These are phyloP conservation scores for Stichodactyla helianthus DNA, from an alignment of 64 coral and sea anemone species.

Conservation along the genomic window DNA sequence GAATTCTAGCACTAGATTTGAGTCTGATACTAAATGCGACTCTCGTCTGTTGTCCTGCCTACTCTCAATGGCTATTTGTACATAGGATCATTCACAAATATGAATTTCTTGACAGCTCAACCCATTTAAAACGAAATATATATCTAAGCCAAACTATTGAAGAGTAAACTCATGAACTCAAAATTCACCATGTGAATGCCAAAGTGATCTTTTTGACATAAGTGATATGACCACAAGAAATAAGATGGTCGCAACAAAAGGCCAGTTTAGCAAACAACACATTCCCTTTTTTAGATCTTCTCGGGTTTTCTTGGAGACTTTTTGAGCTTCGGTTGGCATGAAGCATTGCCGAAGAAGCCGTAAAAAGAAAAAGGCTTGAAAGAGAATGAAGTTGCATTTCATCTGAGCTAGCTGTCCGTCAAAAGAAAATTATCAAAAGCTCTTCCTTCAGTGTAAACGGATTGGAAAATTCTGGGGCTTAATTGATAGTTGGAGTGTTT, in stretches of 20 bases:
- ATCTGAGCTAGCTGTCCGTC: not conserved
- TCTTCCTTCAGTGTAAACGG: not conserved
- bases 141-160: conserved; percentile 17
- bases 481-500: conserved; percentile 73
- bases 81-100: conserved; percentile 30
- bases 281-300: conserved; percentile 26
- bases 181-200: conserved; percentile 19
- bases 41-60: conserved; percentile 22
- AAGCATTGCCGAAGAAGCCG: not conserved
- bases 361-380: conserved; percentile 14
- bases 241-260: conserved; percentile 25
- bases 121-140: conserved; percentile 29
- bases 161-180: conserved; percentile 1
- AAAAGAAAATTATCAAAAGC: not conserved
- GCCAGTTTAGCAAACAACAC: conserved; percentile 68
- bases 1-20: conserved; percentile 35
- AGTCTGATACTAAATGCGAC: conserved; percentile 23
- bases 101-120: conserved; percentile 32
- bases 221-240: conserved; percentile 25
- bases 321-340: not conserved
- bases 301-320: conserved; percentile 29
- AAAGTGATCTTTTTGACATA: conserved; percentile 27
- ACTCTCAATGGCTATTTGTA: conserved; percentile 27
- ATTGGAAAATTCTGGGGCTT: conserved; percentile 24
- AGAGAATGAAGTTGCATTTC: not conserved